Evolutionary conservation across 2,797 vertebrate species (phyloP), one percentile per base, ranked within the genome.

Genomic region (Notoglanidium macrostoma): DNA sequence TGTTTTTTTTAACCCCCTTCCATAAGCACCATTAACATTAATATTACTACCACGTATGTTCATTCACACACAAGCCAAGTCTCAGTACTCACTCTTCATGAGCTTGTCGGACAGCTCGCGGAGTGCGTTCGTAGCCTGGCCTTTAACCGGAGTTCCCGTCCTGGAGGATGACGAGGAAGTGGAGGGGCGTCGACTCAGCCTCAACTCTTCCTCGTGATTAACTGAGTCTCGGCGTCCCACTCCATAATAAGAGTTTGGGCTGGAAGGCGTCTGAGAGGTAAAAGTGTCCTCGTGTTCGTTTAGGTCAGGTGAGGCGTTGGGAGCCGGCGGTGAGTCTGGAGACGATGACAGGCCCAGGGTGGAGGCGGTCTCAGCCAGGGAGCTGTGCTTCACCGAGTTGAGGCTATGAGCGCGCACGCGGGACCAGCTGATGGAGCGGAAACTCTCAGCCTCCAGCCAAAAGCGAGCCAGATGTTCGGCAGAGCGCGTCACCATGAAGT

Each of bases 321-420:
- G 0, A 49, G 46, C 51, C 0, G 83, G 40, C 84, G 76, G 90
- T 78, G 3, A 93, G 54, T 87, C 94, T 88, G 86, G 93, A 86
- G 59, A 93, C 89, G 0, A 94, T 2, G 96, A 95, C 1, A 96
- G 95, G 51, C n/a, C 78, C 26, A 87, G 59, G 44, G 86, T 7
- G 61, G 85, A 68, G 57, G 97, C 94, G 0, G 97, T 98, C 93
- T 99, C 98, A 5, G 97, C 98, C 94, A 99, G 85, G 0, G 98
- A 96, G 92, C 98, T 99, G 93, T 98, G 98, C 93, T 99, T 99
- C 84, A 99, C 97, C 0, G 98, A 98, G 95, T 99, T 99, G 86
- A 99, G 95, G 94, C 97, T 99, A 90, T 98, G 97, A 0, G 98
- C 98, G 92, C 98, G 95, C 77, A 99, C 96, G 65, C 97, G 95